A percentile compares a stretch with the other conserved stretches of the same genome.
phyloP scores from a whole-genome alignment of 2,113 vertebrate species.

The Paracyprichromis sp. region DNA sequence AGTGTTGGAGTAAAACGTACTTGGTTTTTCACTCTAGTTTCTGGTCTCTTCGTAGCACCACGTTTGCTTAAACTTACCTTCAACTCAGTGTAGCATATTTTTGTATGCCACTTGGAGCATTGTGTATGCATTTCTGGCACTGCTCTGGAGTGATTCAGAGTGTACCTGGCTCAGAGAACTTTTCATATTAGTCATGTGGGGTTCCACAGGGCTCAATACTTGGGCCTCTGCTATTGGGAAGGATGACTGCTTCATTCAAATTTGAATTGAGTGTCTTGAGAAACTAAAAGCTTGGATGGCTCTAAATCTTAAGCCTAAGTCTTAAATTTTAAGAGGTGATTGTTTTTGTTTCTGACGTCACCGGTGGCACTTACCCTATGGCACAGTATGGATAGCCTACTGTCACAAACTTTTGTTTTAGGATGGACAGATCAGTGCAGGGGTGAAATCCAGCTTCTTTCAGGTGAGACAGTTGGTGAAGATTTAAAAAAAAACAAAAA shows the following conservation, averaged over 20 bases:
- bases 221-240: background rate
- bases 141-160: background rate
- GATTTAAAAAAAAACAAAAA: rapidly evolving
- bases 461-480: background rate
- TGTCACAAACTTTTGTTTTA: background rate
- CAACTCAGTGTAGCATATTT: background rate
- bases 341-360: background rate
- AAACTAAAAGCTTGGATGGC: background rate
- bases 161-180: background rate
- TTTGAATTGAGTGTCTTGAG: background rate
- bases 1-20: background rate
- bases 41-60: background rate
- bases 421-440: background rate
- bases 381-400: background rate
- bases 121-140: background rate
- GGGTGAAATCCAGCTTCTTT: background rate
- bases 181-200: background rate
- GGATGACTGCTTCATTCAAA: background rate
- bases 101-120: background rate
- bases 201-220: background rate
- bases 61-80: background rate
- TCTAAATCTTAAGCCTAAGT: background rate
- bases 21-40: background rate
- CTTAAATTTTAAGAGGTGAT: background rate
- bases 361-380: background rate